phyloP scores from a whole-genome alignment of 2,113 vertebrate genomes.

The Gallinago media region DNA sequence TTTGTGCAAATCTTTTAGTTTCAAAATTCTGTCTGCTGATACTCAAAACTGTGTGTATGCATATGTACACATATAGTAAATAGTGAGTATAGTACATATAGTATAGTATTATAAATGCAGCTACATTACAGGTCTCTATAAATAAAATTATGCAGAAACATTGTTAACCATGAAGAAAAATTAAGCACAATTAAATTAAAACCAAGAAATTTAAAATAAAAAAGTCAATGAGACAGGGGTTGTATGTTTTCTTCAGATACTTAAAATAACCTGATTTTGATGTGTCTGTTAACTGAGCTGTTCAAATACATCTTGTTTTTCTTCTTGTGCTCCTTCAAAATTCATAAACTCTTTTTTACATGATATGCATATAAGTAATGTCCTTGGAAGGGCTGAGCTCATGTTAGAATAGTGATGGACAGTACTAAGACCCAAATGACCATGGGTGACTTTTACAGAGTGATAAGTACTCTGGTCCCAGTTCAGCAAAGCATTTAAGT shows the following conservation, averaged over 20 bases:
- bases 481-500: neutral
- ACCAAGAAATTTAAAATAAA: neutral
- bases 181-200: neutral
- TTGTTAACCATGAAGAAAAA: neutral
- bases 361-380: neutral
- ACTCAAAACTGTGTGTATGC: neutral
- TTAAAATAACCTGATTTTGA: neutral
- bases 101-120: neutral
- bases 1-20: slow-evolving; percentile 53
- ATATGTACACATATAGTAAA: neutral
- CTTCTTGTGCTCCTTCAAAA: neutral
- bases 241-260: neutral
- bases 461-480: neutral
- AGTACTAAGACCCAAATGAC: neutral
- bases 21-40: slow-evolving; percentile 58
- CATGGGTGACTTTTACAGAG: neutral
- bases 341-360: neutral
- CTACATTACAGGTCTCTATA: neutral
- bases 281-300: neutral
- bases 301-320: neutral
- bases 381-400: neutral
- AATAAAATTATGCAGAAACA: neutral
- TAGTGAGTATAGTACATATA: neutral
- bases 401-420: neutral
- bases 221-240: neutral